Evolutionary conservation across 2,797 vertebrate genomes (phyloP), one percentile per base, ranked within the genome.

Genomic region (Anabas testudineus): DNA sequence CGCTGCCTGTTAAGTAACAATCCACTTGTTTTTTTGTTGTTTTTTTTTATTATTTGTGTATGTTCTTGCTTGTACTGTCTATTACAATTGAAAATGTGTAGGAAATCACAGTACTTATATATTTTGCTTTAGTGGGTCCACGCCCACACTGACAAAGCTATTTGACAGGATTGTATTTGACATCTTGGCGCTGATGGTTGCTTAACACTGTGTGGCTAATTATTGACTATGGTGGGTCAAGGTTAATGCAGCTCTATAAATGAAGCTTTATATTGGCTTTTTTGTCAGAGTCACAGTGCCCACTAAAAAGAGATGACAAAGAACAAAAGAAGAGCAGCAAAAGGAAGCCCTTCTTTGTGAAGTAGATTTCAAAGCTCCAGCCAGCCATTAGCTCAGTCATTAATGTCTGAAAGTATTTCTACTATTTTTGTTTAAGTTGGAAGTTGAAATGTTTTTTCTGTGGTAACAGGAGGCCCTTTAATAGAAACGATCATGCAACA

Each of bases 341-440:
- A 65, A 60, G 15, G 9, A 70, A 26, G 45, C 16, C 43, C 14
- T 26, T 67, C 42, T 69, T 49, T 43, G 70, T 74, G 54, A 67
- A 52, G 36, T 28, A 39, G 60, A 62, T 77, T 71, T 74, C 32
- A 78, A 73, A 77, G 48, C 42, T 63, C 55, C 42, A 58, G n/a
- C 16, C 19, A 39, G 37, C 22, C 16, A 61, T 61, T 53, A 60
- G 16, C 61, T 61, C 51, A 71, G 7, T 76, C 39, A 43, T 51
- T 63, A 45, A 46, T 19, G 32, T 28, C 13, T 47, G 12, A 36
- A n/a, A 30, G 3, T 54, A 36, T 42, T 58, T 62, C 18, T 55
- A 53, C 32, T 30, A 43, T n/a, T 71, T 62, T 41, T 26, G 18
- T 45, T 54, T 14, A 46, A 24, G 21, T 9, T 41, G 16, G 26